A percentile compares a stretch with the other conserved stretches of the same genome.
These are phyloP conservation scores for Loriculus beryllinus DNA, from an alignment of 2,797 vertebrate species.

Conservation along the genomic window DNA sequence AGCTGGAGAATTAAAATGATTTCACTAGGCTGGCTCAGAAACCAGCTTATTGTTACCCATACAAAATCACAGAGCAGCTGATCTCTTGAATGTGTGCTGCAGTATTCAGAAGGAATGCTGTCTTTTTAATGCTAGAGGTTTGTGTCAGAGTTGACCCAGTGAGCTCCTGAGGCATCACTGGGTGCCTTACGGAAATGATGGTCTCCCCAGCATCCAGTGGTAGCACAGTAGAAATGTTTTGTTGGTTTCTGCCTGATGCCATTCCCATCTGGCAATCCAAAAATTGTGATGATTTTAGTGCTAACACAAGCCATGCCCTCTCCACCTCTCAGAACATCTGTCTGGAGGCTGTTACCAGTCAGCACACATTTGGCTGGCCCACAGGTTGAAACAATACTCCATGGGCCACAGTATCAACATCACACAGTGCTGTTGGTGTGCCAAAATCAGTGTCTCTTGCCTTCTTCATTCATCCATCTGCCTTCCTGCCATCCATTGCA, in stretches of 20 bases:
- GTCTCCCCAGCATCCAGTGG: neutral
- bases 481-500: neutral
- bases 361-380: neutral
- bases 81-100: neutral
- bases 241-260: neutral
- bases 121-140: neutral
- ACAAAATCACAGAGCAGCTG: neutral
- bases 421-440: rapidly evolving
- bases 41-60: neutral
- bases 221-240: neutral
- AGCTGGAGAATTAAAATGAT: neutral
- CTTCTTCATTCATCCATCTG: neutral
- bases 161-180: neutral
- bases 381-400: neutral
- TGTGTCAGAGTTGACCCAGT: neutral
- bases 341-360: neutral
- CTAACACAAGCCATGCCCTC: neutral
- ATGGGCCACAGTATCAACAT: rapidly evolving
- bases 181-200: neutral
- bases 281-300: neutral
- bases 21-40: neutral
- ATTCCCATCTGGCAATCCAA: neutral
- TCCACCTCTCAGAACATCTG: neutral
- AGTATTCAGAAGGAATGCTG: neutral
- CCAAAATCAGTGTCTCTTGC: neutral